These are phyloP conservation scores for Leptodactylus fallax DNA, from an alignment of 2,797 vertebrate genomes.

Conservation along the genomic window DNA sequence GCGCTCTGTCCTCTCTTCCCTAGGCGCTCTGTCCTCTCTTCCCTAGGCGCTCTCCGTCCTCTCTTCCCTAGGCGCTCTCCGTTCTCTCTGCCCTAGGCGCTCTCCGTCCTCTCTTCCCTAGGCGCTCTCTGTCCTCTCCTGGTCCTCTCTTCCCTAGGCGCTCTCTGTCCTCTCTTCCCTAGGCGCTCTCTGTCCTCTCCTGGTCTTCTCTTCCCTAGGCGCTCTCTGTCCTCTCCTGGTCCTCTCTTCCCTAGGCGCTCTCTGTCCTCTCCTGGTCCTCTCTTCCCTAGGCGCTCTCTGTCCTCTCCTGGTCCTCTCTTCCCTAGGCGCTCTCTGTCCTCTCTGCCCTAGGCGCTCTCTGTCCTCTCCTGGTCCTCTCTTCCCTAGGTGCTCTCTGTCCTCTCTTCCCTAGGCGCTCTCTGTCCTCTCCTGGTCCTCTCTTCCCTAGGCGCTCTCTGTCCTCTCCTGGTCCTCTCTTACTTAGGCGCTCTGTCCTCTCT, in stretches of 20 bases:
- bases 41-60: too few relatives aligned
- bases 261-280: not conserved
- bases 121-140: not conserved
- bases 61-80: not conserved
- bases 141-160: not conserved
- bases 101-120: not conserved
- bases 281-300: not conserved
- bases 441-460: not conserved
- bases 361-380: too few relatives aligned
- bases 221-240: too few relatives aligned
- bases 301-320: too few relatives aligned
- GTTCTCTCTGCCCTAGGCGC: not conserved
- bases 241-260: not conserved
- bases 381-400: not conserved
- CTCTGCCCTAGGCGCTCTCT: not conserved
- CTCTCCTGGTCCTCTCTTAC: too few relatives aligned
- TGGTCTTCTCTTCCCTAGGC: too few relatives aligned
- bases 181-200: not conserved
- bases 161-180: not conserved
- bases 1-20: not conserved
- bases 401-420: not conserved
- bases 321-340: too few relatives aligned
- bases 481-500: not conserved
- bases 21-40: not conserved
- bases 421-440: too few relatives aligned